Percentiles rank a stretch among this genome's conserved stretches.
phyloP scores from a whole-genome alignment of 1,140 invertebrate species.

The Coelopa frigida region DNA sequence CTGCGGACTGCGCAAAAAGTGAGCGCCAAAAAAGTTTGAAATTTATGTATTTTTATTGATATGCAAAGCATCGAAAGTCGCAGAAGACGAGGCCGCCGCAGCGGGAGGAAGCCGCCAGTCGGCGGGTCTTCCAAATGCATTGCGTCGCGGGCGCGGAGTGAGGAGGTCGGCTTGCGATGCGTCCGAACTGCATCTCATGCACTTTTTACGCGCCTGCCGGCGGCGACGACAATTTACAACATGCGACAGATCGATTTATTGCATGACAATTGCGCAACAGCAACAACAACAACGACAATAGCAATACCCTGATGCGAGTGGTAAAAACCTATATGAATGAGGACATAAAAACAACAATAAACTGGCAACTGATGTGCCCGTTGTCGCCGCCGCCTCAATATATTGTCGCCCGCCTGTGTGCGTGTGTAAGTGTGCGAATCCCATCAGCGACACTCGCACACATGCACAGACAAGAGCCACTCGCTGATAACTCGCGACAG shows the following conservation, averaged over 20 bases:
- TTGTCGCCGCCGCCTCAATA: not conserved
- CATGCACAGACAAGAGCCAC: not conserved
- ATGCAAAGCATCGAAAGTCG: constrained; percentile 32
- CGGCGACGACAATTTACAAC: constrained; percentile 35
- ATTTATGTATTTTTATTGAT: constrained; percentile 45
- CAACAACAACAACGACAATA: constrained; percentile 31
- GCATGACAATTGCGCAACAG: constrained; percentile 44
- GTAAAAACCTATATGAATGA: constrained; percentile 21
- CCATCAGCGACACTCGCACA: not conserved
- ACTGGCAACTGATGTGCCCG: not conserved
- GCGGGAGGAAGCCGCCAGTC: constrained; percentile 2
- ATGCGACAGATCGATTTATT: constrained; percentile 45
- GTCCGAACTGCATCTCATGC: constrained; percentile 42
- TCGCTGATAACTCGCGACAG: constrained; percentile 7
- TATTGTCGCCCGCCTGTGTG: not conserved
- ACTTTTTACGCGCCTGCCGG: constrained; percentile 29
- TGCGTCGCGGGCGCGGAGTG: not conserved
- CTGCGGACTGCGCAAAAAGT: no score
- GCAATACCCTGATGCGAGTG: constrained; percentile 14
- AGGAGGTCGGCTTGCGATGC: constrained; percentile 2
- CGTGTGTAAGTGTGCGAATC: not conserved
- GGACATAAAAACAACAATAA: constrained; percentile 6
- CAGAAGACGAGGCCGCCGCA: constrained; percentile 10
- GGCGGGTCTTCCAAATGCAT: not conserved
- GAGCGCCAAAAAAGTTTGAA: no score